Evolutionary conservation across 2,113 vertebrate genomes (phyloP).

Genomic region (Ciconia maguari): DNA sequence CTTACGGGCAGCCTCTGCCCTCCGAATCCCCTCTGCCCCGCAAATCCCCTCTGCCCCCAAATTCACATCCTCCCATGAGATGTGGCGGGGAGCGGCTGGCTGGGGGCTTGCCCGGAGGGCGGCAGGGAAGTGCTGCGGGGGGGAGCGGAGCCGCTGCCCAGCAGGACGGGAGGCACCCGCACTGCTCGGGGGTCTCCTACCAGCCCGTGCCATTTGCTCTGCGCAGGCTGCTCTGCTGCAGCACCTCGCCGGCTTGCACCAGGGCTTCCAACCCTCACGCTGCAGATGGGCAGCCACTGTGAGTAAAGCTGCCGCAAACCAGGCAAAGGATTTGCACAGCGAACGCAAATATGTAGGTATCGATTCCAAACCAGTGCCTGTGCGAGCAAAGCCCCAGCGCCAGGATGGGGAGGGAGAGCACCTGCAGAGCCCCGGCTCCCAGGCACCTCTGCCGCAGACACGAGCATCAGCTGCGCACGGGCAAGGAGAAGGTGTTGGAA

Average conservation of each 20-base stretch:
- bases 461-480: fast-evolving
- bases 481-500: not conserved
- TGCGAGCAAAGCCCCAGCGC: not conserved
- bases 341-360: not conserved
- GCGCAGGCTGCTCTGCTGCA: not conserved
- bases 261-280: not conserved
- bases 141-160: not conserved
- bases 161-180: not conserved
- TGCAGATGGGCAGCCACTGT: not conserved
- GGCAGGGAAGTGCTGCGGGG: not conserved
- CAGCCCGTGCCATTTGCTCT: fast-evolving
- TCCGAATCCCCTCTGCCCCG: not conserved
- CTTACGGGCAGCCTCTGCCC: not conserved
- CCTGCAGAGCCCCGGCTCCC: not conserved
- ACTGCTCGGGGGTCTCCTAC: not conserved
- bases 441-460: not conserved
- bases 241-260: fast-evolving
- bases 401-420: not conserved
- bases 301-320: not conserved
- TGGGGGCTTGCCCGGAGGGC: not conserved
- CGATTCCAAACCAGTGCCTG: not conserved
- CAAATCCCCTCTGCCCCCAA: not conserved
- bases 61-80: not conserved
- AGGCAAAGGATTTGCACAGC: not conserved
- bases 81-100: not conserved